A percentile compares a stretch with the other conserved stretches of the same genome.
Evolutionary conservation across 2,113 vertebrate genomes (phyloP).

Genomic region (Oplegnathus fasciatus): DNA sequence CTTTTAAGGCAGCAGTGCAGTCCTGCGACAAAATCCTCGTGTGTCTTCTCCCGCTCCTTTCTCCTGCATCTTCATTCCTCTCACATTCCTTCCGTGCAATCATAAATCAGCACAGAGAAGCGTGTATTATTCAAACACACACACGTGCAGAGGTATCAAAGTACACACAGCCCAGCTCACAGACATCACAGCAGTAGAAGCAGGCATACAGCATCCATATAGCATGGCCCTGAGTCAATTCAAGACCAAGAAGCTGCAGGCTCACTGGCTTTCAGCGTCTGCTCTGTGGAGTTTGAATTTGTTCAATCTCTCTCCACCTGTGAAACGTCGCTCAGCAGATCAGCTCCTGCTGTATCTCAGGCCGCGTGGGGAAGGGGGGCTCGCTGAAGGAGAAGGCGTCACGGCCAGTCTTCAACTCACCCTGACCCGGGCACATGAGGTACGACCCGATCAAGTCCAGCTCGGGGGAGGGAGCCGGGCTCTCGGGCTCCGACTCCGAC

Average conservation of each 20-base stretch:
- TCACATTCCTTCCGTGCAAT: slow-evolving; percentile 38
- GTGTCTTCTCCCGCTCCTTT: slow-evolving; percentile 32
- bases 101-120: slow-evolving; percentile 46
- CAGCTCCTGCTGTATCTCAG: slow-evolving; percentile 85
- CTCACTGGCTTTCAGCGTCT: slow-evolving; percentile 45
- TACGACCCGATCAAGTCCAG: slow-evolving; percentile 80
- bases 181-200: slow-evolving; percentile 72
- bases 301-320: slow-evolving; percentile 5
- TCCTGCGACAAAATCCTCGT: slow-evolving; percentile 27
- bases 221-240: slow-evolving; percentile 33
- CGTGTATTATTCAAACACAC: slow-evolving; percentile 18
- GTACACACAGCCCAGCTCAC: slow-evolving; percentile 45
- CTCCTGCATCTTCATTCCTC: slow-evolving; percentile 21
- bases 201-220: slow-evolving; percentile 48
- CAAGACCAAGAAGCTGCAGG: slow-evolving; percentile 46
- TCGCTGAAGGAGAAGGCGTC: slow-evolving; percentile 83
- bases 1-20: slow-evolving; percentile 57
- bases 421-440: slow-evolving; percentile 77
- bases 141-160: slow-evolving; percentile 49
- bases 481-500: slow-evolving; percentile 85
- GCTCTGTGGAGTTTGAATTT: slow-evolving; percentile 7
- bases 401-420: slow-evolving; percentile 82
- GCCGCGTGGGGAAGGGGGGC: slow-evolving; percentile 73
- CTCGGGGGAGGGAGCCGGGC: slow-evolving; percentile 79
- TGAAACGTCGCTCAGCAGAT: slow-evolving; percentile 79